Evolutionary conservation across 2,888 invertebrate species (phyloP), one percentile per base, ranked within the genome.

Genomic region (Mamestra brassicae): DNA sequence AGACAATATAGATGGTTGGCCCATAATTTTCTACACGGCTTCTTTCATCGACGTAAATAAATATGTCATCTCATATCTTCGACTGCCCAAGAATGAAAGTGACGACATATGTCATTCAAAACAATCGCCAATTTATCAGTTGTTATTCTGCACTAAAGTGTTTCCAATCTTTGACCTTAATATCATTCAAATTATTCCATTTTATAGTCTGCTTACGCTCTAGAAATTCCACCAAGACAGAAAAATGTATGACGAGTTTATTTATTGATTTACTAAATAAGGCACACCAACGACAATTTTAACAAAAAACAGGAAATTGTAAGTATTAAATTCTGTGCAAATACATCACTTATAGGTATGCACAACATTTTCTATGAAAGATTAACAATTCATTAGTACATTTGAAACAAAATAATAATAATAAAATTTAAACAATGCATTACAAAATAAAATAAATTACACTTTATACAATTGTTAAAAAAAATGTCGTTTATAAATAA

Each of bases 111-210:
- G 47, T 81, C 57, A 81, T 81, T 75, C 67, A 79, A 68, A 78
- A 83, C 71, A 78, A 62, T 78, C 47, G 52, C 2, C 15, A 62
- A 63, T 69, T 64, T 71, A 81, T 76, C 81, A 79, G 66, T 83
- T 83, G 79, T 71, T 83, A 54, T 83, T 79, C 17, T 42, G 60
- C n/a, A n/a, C 52, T n/a, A 11, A 64, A 54, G 38, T 63, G 36
- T 34, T 63, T 50, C 26, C 34, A 62, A 78, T 81, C 60, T 50
- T 67, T 82, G 82, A 78, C 78, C 82, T 66, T 63, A 26, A 42
- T 70, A 67, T 57, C n/a, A n/a, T 26, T 68, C 8, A 11, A 68
- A 65, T 57, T 50, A 61, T 68, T 67, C 57, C 57, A 65, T 34
- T 66, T 38, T 3, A 54, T 15, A 8, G 26, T 36, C 38, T 47